Percentiles rank a stretch among this genome's conserved stretches.
Conservation (phyloP, 2,113 vertebrate genomes). For the Syngnathoides biaculeatus region DNA sequence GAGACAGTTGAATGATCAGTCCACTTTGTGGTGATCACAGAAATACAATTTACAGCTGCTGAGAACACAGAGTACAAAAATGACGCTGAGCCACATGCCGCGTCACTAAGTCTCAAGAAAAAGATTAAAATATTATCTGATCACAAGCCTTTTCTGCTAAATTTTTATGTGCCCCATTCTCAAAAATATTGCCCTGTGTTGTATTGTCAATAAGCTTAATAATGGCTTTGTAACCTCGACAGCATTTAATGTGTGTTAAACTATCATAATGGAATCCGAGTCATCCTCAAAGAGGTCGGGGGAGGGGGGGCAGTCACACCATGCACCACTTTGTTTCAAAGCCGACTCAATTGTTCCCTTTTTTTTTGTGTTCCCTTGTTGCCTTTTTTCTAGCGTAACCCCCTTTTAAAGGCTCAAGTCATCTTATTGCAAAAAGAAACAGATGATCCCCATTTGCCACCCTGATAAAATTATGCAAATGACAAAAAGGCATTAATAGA, state of each 20-base stretch:
- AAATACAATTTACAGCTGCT: neutral
- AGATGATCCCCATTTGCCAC: slow-evolving; percentile 72
- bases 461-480: slow-evolving; percentile 78
- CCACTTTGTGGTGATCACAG: neutral
- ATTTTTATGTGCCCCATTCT: neutral
- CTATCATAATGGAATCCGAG: neutral
- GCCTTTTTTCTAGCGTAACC: slow-evolving; percentile 30
- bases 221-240: neutral
- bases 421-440: slow-evolving; percentile 67
- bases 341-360: slow-evolving; percentile 43
- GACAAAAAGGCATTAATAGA: slow-evolving; percentile 72
- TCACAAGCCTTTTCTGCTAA: neutral
- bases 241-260: neutral
- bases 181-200: neutral
- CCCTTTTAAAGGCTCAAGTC: slow-evolving; percentile 64
- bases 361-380: slow-evolving; percentile 37
- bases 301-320: slow-evolving; percentile 18
- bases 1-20: neutral
- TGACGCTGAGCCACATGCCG: too few relatives aligned
- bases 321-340: slow-evolving; percentile 48
- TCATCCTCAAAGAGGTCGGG: slow-evolving; percentile 33
- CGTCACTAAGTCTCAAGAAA: neutral
- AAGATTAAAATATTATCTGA: too few relatives aligned
- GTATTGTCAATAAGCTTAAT: neutral
- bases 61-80: too few relatives aligned